phyloP scores from a whole-genome alignment of 2,797 vertebrate genomes.

The Catharus ustulatus region DNA sequence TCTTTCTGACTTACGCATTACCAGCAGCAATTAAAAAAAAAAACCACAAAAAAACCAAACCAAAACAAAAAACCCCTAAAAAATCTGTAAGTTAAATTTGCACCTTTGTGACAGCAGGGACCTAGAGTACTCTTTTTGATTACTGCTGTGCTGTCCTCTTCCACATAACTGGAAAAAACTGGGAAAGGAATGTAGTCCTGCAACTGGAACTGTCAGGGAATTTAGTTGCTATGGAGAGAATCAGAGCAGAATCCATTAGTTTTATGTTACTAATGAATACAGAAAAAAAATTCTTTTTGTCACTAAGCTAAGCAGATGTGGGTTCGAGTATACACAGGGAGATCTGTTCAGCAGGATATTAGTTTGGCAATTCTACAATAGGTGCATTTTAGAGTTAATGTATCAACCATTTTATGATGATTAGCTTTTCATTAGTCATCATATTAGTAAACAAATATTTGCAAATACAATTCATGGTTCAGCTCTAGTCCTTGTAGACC shows the following conservation, averaged over 20 bases:
- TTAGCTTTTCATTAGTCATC: not conserved
- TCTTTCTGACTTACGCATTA: slow-evolving; percentile 48
- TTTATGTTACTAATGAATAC: slow-evolving; percentile 56
- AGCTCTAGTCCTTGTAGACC: not conserved
- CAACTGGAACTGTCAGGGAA: slow-evolving; percentile 34
- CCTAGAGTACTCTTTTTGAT: slow-evolving; percentile 6
- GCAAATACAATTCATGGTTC: not conserved
- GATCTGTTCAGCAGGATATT: not conserved
- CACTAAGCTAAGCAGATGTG: slow-evolving; percentile 31
- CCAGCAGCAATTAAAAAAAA: slow-evolving; percentile 34
- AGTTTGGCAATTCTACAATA: not conserved
- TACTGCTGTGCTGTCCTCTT: not conserved
- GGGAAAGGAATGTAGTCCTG: slow-evolving; percentile 11
- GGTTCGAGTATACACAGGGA: slow-evolving; percentile 1
- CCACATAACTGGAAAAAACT: not conserved
- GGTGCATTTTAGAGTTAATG: not conserved
- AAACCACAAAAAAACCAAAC: not conserved
- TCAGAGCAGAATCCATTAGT: slow-evolving; percentile 54
- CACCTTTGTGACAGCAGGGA: slow-evolving; percentile 11
- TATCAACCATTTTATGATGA: not conserved
- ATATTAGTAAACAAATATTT: not conserved
- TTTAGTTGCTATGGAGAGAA: slow-evolving; percentile 63
- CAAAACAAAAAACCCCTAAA: not conserved
- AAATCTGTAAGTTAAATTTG: slow-evolving; percentile 10
- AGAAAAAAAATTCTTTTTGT: slow-evolving; percentile 24